Base-by-base conservation (phyloP, 2,888 invertebrate genomes). In the Synergus japonicus region DNA sequence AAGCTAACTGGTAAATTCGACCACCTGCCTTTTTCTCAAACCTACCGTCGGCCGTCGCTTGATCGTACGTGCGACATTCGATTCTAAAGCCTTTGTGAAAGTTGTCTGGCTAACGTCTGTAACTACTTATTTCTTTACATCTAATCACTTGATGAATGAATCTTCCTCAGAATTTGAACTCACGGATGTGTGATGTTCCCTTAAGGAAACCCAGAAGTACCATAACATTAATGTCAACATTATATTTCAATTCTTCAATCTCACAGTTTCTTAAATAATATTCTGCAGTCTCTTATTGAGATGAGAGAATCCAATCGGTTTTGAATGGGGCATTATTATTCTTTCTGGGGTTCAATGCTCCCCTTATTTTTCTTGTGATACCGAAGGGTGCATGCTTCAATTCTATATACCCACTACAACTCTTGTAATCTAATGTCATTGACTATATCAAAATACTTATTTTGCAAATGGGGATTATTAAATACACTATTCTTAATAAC, bases 21-120 rank as follows among this genome's bases (percentile, higher is more conserved):
- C 89, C 89, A 90, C 89, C 87, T 81, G 76, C 18, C 76, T 79
- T 85, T 84, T 82, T 79, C 81, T 84, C 85, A 84, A 81, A 80
- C 80, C 81, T 79, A 86, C 84, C 89, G 89, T 84, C 89, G 89
- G 89, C 89, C 89, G 89, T 89, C 89, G 89, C 88, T 86, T 78
- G 82, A 81, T 77, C 67, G 83, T 81, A n/a, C 58, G 15, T 37
- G 29, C 22, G 69, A 84, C 79, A 81, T 54, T 46, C 37, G 69
- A 73, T 29, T 18, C 37, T 18, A 15, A 54, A 73, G 73, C n/a
- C 29, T 54, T 78, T 76, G 76, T 78, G 44, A 58, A 76, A 63
- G 58, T 80, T 77, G 76, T 49, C 63, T 76, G 37, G 37, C 73
- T 73, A 54, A 54, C 54, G 54, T 15, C 73, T n/a, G 73, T 73